Conservation (phyloP, 2,888 invertebrate species). For the Apotomis capreana region DNA sequence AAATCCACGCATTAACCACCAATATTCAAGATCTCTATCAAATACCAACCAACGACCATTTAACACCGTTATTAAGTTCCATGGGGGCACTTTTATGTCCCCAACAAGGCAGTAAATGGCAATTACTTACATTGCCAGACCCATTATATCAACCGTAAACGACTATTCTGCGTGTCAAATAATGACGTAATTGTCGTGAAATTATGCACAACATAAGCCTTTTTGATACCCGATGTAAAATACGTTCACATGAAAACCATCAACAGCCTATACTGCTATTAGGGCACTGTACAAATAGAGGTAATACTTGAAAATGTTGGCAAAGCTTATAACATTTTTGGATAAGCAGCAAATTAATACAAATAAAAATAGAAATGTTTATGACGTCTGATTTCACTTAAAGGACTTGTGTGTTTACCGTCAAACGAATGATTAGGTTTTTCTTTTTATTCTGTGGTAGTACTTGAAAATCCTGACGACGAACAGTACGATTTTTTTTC, state of each 20-base stretch:
- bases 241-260: slow-evolving; percentile 13
- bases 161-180: slow-evolving; percentile 22
- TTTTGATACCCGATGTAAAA: background rate
- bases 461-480: too few relatives aligned
- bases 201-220: slow-evolving; percentile 5
- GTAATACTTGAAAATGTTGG: background rate
- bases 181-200: background rate
- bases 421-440: too few relatives aligned
- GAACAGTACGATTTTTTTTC: too few relatives aligned
- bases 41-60: slow-evolving; percentile 29
- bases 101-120: slow-evolving; percentile 38
- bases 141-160: slow-evolving; percentile 33
- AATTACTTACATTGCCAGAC: slow-evolving; percentile 36
- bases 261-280: slow-evolving; percentile 22
- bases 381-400: background rate
- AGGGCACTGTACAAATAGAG: slow-evolving; percentile 4
- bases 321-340: background rate
- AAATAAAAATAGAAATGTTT: background rate
- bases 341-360: background rate
- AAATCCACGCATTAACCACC: background rate
- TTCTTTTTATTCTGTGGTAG: too few relatives aligned
- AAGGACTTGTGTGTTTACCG: background rate
- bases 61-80: slow-evolving; percentile 35
- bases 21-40: slow-evolving; percentile 15
- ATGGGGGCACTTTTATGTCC: slow-evolving; percentile 34